These are phyloP conservation scores for Rhizoglyphus robini DNA, from an alignment of 1,140 invertebrate species.

Conservation along the genomic window DNA sequence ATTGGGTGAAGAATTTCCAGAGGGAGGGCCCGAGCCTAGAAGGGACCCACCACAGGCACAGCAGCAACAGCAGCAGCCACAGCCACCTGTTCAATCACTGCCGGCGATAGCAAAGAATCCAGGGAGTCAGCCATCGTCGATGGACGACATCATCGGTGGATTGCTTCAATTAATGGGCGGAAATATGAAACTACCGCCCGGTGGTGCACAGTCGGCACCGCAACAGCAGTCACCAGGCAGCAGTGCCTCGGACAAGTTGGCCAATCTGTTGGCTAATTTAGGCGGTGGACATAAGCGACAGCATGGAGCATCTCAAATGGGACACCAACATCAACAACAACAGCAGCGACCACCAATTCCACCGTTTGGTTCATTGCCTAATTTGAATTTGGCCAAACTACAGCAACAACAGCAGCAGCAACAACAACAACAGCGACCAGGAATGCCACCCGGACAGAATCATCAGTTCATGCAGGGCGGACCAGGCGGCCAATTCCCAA, in stretches of 20 bases:
- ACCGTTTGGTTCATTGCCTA: background rate
- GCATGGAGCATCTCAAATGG: background rate
- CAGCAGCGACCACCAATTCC: background rate
- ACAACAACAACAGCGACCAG: background rate
- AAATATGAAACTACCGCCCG: slow-evolving; percentile 50
- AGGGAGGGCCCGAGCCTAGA: background rate
- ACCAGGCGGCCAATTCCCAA: background rate
- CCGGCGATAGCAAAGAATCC: slow-evolving; percentile 7
- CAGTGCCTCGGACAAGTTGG: slow-evolving; percentile 27
- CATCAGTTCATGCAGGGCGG: background rate
- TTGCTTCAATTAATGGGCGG: slow-evolving; percentile 75
- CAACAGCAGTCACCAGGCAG: slow-evolving; percentile 35
- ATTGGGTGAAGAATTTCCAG: slow-evolving; percentile 1
- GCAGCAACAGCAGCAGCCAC: no score
- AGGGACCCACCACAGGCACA: no score
- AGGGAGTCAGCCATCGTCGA: slow-evolving; percentile 23
- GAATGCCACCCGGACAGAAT: background rate
- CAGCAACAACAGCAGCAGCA: background rate
- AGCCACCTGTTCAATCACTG: background rate
- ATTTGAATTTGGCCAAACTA: background rate
- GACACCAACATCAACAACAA: background rate
- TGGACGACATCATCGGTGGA: slow-evolving; percentile 69
- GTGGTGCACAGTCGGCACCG: no score
- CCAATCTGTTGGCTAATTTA: slow-evolving; percentile 59
- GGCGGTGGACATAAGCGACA: slow-evolving; percentile 46